Evolutionary conservation across 2,113 vertebrate species (phyloP).

Genomic region (Aegithalos caudatus): DNA sequence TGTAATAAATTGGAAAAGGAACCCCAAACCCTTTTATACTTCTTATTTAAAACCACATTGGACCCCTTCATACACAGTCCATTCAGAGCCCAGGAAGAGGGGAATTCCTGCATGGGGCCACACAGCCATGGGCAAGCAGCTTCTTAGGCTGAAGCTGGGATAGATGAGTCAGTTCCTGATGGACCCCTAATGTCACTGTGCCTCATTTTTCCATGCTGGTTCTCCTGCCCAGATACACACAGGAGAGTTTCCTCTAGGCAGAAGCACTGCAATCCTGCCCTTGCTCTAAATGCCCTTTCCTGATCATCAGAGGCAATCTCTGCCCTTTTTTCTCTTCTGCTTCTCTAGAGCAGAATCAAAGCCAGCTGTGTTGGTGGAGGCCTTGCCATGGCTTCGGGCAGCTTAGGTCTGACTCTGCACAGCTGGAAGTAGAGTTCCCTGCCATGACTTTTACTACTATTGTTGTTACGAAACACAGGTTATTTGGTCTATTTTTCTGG

Average conservation of each 20-base stretch:
- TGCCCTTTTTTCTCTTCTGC: not conserved
- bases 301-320: not conserved
- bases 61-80: not conserved
- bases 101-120: not conserved
- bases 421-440: not conserved
- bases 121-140: not conserved
- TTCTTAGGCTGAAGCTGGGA: not conserved
- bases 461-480: not conserved
- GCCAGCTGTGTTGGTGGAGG: not conserved
- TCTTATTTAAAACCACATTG: not conserved
- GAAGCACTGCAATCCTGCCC: not conserved
- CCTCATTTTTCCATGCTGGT: not conserved
- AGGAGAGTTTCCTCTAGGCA: not conserved
- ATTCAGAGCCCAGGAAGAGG: not conserved
- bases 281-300: not conserved
- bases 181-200: not conserved
- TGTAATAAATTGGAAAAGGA: not conserved
- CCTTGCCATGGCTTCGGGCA: not conserved
- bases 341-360: not conserved
- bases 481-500: not conserved
- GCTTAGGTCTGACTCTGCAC: not conserved
- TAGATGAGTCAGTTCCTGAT: not conserved
- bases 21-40: not conserved
- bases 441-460: not conserved
- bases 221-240: not conserved